phyloP scores from a whole-genome alignment of 2,888 invertebrate genomes.

The Adelphocoris suturalis region DNA sequence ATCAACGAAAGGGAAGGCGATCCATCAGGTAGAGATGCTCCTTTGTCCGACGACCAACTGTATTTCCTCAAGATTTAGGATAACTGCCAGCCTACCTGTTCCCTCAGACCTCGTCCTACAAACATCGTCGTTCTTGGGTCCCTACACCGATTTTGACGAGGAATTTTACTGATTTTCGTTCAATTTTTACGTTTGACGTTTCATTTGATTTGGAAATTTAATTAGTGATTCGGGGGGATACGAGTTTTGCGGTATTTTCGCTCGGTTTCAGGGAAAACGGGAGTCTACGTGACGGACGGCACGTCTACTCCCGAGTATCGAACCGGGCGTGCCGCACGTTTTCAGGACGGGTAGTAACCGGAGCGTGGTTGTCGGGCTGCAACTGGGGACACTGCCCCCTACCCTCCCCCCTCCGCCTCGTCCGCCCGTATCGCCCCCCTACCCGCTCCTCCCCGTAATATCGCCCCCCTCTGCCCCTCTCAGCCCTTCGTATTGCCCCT shows the following conservation, averaged over 20 bases:
- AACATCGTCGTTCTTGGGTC: neutral
- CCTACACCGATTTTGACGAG: neutral
- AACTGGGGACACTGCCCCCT: conserved; percentile 68
- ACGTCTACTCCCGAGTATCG: conserved; percentile 62
- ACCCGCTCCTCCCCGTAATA: neutral
- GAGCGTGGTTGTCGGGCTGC: conserved; percentile 56
- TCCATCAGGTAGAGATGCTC: conserved; percentile 47
- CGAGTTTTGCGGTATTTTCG: neutral
- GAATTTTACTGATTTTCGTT: neutral
- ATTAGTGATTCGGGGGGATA: neutral
- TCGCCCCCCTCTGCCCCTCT: conserved; percentile 25
- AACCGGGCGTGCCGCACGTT: conserved; percentile 63
- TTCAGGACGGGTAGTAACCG: conserved; percentile 71
- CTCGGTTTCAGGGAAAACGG: neutral
- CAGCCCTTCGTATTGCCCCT: conserved; percentile 38
- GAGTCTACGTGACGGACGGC: conserved; percentile 64
- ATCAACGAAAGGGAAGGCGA: neutral
- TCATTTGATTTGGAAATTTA: neutral
- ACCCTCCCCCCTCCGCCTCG: conserved; percentile 40
- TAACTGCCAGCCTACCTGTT: neutral
- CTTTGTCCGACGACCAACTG: conserved; percentile 24
- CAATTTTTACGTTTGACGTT: neutral
- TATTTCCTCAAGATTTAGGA: conserved; percentile 42
- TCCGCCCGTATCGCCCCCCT: conserved; percentile 22
- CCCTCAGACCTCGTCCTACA: neutral